phyloP scores from a whole-genome alignment of 2,888 invertebrate genomes.

The Epistrophella euchroma region DNA sequence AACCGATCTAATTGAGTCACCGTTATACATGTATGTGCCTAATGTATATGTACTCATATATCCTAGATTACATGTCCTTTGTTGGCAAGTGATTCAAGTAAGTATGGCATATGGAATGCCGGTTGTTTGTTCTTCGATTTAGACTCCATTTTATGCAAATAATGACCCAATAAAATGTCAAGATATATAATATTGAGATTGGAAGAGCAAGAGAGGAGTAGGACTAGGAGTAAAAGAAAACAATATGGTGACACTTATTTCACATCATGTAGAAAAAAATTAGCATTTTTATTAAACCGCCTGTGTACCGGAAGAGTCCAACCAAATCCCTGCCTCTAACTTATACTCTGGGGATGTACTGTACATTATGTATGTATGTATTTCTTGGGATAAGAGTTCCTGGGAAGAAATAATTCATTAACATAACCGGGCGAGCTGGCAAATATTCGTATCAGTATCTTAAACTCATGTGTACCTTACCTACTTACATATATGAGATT shows the following conservation, averaged over 20 bases:
- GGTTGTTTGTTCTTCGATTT: constrained; percentile 39
- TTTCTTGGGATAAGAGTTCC: not conserved
- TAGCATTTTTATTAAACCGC: constrained; percentile 69
- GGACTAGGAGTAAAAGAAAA: constrained; percentile 3
- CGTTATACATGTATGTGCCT: constrained; percentile 12
- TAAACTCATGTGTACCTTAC: not conserved
- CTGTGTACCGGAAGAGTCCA: constrained; percentile 33
- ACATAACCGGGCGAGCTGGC: constrained; percentile 44
- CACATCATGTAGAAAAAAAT: constrained; percentile 51
- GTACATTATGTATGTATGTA: not conserved
- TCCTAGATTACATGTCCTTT: constrained; percentile 37
- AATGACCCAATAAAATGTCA: constrained; percentile 67
- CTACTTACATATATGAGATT: too few species aligned
- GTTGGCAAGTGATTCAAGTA: constrained; percentile 48
- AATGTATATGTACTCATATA: too few species aligned
- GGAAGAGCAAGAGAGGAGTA: not conserved
- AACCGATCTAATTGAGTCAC: constrained; percentile 73
- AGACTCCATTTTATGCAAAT: constrained; percentile 67
- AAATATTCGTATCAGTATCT: not conserved
- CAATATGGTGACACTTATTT: constrained; percentile 67
- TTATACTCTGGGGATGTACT: constrained; percentile 1
- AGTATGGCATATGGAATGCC: constrained; percentile 21
- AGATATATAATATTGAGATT: not conserved
- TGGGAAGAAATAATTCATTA: constrained; percentile 46
- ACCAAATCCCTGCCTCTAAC: not conserved